Evolutionary conservation across 2,113 vertebrate species (phyloP).

Genomic region (Phaetusa simplex): DNA sequence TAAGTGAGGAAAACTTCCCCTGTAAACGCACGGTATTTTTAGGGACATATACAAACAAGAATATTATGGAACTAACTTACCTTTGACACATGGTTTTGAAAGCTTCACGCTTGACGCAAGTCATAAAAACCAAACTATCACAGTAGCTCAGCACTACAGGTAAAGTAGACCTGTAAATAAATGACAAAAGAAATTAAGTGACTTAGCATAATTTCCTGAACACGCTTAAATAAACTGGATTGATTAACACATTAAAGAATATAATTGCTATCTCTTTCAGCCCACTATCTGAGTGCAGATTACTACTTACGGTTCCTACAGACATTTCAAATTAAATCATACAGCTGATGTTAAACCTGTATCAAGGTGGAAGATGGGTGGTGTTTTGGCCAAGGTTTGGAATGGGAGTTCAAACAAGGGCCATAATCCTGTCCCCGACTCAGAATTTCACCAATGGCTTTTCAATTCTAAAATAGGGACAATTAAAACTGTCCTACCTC

Average conservation of each 20-base stretch:
- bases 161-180: constrained; percentile 34
- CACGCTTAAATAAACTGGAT: neutral
- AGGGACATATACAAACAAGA: neutral
- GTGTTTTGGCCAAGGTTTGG: neutral
- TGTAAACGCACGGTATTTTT: neutral
- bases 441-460: neutral
- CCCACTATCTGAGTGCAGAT: neutral
- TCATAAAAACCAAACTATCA: neutral
- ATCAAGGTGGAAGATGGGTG: neutral
- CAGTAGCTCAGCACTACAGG: neutral
- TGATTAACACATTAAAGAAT: neutral
- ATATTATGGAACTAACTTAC: constrained; percentile 25
- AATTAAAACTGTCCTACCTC: neutral
- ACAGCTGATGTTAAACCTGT: neutral
- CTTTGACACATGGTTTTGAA: neutral
- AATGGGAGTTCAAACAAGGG: neutral
- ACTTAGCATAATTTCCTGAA: neutral
- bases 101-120: neutral
- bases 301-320: neutral
- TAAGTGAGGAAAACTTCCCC: neutral
- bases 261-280: neutral
- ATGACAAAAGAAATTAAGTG: neutral
- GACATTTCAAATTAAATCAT: neutral
- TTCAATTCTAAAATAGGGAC: neutral
- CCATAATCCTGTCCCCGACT: neutral